These are phyloP conservation scores for Myotis pilosus DNA, from an alignment of 2,797 vertebrate genomes.

Conservation along the genomic window DNA sequence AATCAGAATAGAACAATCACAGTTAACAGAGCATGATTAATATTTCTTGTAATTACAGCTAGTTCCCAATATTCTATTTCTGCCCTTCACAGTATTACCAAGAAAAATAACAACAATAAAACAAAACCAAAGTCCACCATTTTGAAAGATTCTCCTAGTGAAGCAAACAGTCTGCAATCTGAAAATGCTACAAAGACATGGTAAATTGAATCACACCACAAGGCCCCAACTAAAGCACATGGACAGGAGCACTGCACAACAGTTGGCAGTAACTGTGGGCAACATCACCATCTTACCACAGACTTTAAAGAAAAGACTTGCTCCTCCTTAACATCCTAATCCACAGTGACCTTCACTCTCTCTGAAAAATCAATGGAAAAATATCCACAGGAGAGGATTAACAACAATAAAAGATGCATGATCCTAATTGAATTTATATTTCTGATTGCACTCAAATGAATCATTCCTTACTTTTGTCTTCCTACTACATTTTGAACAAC, in stretches of 20 bases:
- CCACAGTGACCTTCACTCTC: constrained; percentile 93
- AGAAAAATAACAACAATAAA: constrained; percentile 98
- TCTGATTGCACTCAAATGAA: too few relatives aligned
- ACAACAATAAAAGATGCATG: too few relatives aligned
- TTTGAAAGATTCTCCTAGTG: constrained; percentile 95
- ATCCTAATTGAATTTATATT: too few relatives aligned
- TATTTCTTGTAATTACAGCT: too few relatives aligned
- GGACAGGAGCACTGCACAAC: constrained; percentile 98
- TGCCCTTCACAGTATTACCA: constrained; percentile 82
- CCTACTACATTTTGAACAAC: too few relatives aligned
- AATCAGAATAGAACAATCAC: too few relatives aligned
- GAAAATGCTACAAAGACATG: constrained; percentile 94
- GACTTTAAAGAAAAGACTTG: constrained; percentile 99
- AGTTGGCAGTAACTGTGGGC: constrained; percentile 98
- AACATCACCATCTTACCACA: constrained; percentile 99
- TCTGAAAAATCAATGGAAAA: too few relatives aligned
- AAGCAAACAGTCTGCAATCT: constrained; percentile 97
- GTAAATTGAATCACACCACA: constrained; percentile 94
- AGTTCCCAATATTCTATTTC: too few relatives aligned
- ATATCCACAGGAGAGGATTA: too few relatives aligned
- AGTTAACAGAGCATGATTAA: too few relatives aligned
- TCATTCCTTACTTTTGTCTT: too few relatives aligned
- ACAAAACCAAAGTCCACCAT: constrained; percentile 97
- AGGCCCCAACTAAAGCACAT: constrained; percentile 99
- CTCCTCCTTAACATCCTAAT: constrained; percentile 97